A percentile compares a stretch with the other conserved stretches of the same genome.
These are phyloP conservation scores for Barypeithes pellucidus DNA, from an alignment of 2,888 invertebrate genomes.

Conservation along the genomic window DNA sequence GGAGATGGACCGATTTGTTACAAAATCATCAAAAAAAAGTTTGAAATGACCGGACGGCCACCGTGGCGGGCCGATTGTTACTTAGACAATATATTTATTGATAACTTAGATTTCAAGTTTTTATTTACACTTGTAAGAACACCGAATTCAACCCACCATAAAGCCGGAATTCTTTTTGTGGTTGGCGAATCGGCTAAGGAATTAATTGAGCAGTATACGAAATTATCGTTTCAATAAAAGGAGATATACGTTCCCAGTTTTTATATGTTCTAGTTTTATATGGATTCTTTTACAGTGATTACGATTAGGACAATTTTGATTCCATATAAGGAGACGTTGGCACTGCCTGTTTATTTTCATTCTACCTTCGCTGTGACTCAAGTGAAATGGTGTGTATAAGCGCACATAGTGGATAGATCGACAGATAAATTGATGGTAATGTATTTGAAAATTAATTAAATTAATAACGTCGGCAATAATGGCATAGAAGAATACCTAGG, in stretches of 20 bases:
- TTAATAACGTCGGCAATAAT: too few relatives aligned
- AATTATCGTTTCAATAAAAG: conserved; percentile 13
- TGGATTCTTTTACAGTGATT: conserved; percentile 8
- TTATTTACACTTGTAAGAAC: conserved; percentile 1
- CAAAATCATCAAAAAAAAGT: conserved; percentile 25
- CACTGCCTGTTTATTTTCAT: conserved; percentile 1
- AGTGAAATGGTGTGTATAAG: background rate
- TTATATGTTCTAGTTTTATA: conserved; percentile 16
- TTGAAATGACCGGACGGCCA: conserved; percentile 49
- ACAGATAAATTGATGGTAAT: too few relatives aligned
- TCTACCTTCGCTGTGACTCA: background rate
- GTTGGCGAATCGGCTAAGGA: conserved; percentile 3
- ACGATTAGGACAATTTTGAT: conserved; percentile 4
- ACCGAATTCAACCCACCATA: conserved; percentile 3
- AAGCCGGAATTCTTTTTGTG: conserved; percentile 2
- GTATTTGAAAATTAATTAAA: too few relatives aligned
- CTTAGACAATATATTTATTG: conserved; percentile 35
- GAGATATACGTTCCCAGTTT: conserved; percentile 1
- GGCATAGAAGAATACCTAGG: too few relatives aligned
- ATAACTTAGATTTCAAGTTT: conserved; percentile 25
- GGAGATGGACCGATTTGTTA: conserved; percentile 25
- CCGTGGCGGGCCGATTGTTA: conserved; percentile 32
- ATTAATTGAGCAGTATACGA: conserved; percentile 21
- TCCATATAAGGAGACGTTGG: background rate
- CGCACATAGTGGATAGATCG: background rate